phyloP scores from a whole-genome alignment of 2,797 vertebrate genomes.

The Leucoraja ocellata region DNA sequence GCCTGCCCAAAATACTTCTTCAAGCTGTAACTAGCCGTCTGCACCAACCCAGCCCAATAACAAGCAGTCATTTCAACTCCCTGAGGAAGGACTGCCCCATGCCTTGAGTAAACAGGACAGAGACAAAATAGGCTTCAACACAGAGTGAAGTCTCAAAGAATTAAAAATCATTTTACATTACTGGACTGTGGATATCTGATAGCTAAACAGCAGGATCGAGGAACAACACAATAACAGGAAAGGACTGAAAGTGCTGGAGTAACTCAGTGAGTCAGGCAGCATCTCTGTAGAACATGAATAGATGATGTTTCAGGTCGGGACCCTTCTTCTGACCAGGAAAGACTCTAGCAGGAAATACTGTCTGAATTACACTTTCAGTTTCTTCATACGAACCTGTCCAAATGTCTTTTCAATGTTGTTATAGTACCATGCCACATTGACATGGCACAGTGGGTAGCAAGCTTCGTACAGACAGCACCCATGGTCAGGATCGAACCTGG shows the following conservation, averaged over 20 bases:
- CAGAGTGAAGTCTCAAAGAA: background rate
- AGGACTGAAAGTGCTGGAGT: background rate
- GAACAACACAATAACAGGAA: background rate
- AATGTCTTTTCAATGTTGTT: too few relatives aligned
- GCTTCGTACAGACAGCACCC: too few relatives aligned
- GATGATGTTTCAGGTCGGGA: too few relatives aligned
- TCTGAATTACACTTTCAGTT: background rate
- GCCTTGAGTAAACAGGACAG: background rate
- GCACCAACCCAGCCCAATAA: background rate
- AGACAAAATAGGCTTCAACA: background rate
- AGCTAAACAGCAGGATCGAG: background rate
- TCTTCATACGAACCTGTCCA: too few relatives aligned
- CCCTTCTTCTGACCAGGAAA: too few relatives aligned
- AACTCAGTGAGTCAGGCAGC: too few relatives aligned
- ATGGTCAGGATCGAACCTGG: too few relatives aligned
- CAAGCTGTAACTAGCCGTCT: background rate
- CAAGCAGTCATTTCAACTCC: conserved; percentile 17
- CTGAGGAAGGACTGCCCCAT: background rate
- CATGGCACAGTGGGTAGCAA: too few relatives aligned
- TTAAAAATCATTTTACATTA: background rate
- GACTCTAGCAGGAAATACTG: background rate
- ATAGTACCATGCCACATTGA: too few relatives aligned
- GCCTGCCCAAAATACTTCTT: background rate
- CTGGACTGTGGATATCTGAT: background rate
- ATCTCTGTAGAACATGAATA: too few relatives aligned